Percentiles rank a stretch among this genome's conserved stretches.
These are phyloP conservation scores for Drosophila longiperda DNA, from an alignment of 2,888 invertebrate species.

Conservation along the genomic window DNA sequence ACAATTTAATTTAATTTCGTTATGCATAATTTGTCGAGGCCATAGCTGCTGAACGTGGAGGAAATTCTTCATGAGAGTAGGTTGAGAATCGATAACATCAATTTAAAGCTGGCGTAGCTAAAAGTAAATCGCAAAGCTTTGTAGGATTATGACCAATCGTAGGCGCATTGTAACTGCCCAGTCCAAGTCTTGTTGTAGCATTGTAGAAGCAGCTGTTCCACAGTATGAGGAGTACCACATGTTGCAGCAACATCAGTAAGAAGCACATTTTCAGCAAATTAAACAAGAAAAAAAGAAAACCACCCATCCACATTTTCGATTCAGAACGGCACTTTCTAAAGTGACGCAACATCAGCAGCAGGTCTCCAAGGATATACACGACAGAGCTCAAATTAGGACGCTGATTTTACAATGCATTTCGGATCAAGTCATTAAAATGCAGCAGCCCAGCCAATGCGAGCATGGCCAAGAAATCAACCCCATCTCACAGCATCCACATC, in stretches of 20 bases:
- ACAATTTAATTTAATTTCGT: no score
- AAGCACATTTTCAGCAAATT: conserved; percentile 33
- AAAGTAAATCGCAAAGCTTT: conserved; percentile 10
- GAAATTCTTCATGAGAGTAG: background rate
- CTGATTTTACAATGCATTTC: conserved; percentile 32
- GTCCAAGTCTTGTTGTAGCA: background rate
- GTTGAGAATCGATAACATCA: background rate
- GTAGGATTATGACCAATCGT: conserved; percentile 12
- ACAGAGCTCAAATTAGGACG: conserved; percentile 46
- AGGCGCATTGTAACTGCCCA: conserved; percentile 22
- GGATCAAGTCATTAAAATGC: conserved; percentile 30
- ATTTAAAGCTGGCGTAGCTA: conserved; percentile 22
- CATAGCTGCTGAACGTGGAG: background rate
- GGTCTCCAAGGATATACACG: conserved; percentile 31
- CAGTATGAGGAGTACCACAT: conserved; percentile 32
- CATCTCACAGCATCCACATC: conserved; percentile 25
- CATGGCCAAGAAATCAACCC: conserved; percentile 27
- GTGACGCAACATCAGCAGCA: conserved; percentile 35
- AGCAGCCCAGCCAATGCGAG: conserved; percentile 13
- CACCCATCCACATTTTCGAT: background rate
- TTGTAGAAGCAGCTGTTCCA: conserved; percentile 36
- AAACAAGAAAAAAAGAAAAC: background rate
- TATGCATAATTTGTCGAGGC: background rate
- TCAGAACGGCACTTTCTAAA: background rate
- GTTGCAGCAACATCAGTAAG: conserved; percentile 35